These are phyloP conservation scores for Myathropa florea DNA, from an alignment of 2,888 invertebrate genomes.

Conservation along the genomic window DNA sequence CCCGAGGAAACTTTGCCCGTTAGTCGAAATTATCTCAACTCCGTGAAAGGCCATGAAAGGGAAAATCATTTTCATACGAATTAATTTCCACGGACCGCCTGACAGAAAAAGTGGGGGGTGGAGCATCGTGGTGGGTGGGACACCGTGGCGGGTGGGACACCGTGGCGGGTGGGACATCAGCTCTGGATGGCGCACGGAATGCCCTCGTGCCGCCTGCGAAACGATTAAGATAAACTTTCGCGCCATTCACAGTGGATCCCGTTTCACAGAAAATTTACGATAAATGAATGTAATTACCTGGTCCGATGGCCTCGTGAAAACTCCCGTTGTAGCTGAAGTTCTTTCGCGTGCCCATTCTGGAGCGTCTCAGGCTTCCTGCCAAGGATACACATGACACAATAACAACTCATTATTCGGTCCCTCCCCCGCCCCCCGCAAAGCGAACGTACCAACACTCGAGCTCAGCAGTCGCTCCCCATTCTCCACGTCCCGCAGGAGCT, in stretches of 20 bases:
- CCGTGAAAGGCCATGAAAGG: not conserved
- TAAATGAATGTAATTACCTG: constrained; percentile 73
- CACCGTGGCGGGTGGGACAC: too few relatives aligned
- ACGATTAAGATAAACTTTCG: constrained; percentile 34
- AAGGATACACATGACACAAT: not conserved
- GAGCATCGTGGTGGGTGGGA: too few relatives aligned
- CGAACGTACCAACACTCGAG: constrained; percentile 1
- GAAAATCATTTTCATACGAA: constrained; percentile 32
- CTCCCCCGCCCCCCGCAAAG: not conserved
- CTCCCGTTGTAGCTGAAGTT: constrained; percentile 75
- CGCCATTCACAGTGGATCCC: constrained; percentile 1
- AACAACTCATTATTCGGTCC: constrained; percentile 23
- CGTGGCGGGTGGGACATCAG: too few relatives aligned
- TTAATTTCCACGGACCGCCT: constrained; percentile 28
- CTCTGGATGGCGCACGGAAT: not conserved
- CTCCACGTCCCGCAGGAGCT: constrained; percentile 48
- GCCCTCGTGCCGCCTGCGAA: not conserved
- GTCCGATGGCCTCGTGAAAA: constrained; percentile 77
- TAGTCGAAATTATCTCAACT: not conserved
- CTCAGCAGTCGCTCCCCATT: constrained; percentile 18
- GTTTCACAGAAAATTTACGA: constrained; percentile 1
- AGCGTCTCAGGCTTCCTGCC: constrained; percentile 71
- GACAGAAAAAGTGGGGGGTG: too few relatives aligned
- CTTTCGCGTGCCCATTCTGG: constrained; percentile 72
- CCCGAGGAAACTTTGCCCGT: not conserved